A percentile compares a stretch with the other conserved stretches of the same genome.
phyloP scores from a whole-genome alignment of 2,113 vertebrate species.

The Leucoraja erinaceus region DNA sequence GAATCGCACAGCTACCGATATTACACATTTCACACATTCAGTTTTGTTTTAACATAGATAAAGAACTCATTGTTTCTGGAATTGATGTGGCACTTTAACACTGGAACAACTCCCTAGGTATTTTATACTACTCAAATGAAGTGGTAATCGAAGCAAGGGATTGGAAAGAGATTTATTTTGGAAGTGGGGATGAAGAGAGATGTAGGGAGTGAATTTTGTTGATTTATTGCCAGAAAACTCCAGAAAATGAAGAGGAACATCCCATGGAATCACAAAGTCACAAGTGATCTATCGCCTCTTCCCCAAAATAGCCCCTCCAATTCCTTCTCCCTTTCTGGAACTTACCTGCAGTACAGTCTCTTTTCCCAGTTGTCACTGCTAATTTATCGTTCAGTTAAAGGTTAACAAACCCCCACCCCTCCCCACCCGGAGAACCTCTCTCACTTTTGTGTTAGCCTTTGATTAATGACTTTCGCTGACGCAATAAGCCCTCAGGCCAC shows the following conservation, averaged over 20 bases:
- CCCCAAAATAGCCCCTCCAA: not conserved
- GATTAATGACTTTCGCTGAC: conserved; percentile 18
- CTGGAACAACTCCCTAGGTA: not conserved
- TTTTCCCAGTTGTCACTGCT: not conserved
- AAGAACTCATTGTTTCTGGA: not conserved
- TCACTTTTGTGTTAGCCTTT: conserved; percentile 5
- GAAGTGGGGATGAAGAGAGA: not conserved
- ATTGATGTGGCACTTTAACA: not conserved
- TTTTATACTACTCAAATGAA: not conserved
- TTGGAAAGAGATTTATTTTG: not conserved
- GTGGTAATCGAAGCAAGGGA: not conserved
- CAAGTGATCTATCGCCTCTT: not conserved
- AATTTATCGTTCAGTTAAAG: conserved; percentile 15
- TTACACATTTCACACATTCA: too few species aligned
- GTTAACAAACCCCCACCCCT: conserved; percentile 9
- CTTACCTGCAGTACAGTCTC: too few species aligned
- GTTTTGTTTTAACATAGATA: not conserved
- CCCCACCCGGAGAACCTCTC: not conserved
- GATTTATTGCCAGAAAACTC: not conserved
- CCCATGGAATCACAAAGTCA: not conserved
- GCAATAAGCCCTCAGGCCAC: conserved; percentile 19
- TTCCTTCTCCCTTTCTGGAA: not conserved
- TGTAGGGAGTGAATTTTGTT: not conserved
- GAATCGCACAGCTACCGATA: too few species aligned
- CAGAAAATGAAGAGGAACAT: not conserved